Evolutionary conservation across 2,888 invertebrate genomes (phyloP), one percentile per base, ranked within the genome.

Genomic region (Amphipoea oculea): DNA sequence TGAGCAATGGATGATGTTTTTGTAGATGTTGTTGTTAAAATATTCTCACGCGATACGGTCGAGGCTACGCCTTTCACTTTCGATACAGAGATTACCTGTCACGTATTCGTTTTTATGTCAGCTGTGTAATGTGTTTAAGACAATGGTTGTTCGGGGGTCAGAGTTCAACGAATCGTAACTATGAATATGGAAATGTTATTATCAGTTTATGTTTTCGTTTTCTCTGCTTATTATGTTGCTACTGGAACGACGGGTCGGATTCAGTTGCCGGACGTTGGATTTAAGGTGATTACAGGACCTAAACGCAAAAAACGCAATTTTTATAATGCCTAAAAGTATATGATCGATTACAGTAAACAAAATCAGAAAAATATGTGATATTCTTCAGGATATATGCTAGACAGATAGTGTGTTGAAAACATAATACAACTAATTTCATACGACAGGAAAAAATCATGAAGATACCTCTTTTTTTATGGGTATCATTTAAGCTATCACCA

Each of bases 31-130:
- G 54, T 75, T 51, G 77, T 70, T 76, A 80, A 85, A 89, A 87
- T 87, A 89, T 91, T 91, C 91, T 86, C 91, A 91, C 90, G 88
- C 88, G 86, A 88, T 87, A 77, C 84, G 60, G 79, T 88, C 90
- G 92, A 93, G 93, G 93, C 87, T 91, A 90, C 82, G 88, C 94
- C 93, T 94, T 94, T 94, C 93, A 92, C 94, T 94, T 93, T 92
- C 92, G 87, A 91, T 92, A 83, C 91, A 88, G 73, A 83, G 86
- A 88, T 88, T 89, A 83, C 88, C 82, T 90, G 86, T 86, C 90
- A 85, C 83, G 90, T 86, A 88, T 82, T 72, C 72, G 85, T 89
- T 88, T 89, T 90, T 88, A 88, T 84, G 87, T 84, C 85, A 88
- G 74, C 83, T 79, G 73, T 66, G 83, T 89, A 81, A 79, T 79